A percentile compares a stretch with the other conserved stretches of the same genome.
Evolutionary conservation across 2,888 invertebrate species (phyloP).

Genomic region (Argyresthia goedartella): DNA sequence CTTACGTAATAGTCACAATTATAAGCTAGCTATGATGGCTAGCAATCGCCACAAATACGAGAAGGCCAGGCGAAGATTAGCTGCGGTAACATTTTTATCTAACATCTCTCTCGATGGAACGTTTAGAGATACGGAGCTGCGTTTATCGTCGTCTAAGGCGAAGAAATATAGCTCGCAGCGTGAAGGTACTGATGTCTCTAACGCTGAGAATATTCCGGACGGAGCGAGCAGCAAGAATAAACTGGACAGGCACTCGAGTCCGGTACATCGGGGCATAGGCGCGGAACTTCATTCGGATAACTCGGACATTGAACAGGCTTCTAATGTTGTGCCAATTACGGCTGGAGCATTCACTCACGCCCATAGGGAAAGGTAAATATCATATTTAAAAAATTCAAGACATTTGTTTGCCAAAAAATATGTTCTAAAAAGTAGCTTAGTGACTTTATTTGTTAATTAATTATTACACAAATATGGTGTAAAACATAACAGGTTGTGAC

Average conservation of each 20-base stretch:
- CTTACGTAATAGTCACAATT: too few relatives aligned
- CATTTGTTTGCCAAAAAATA: too few relatives aligned
- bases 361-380: too few relatives aligned
- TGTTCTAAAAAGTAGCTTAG: too few relatives aligned
- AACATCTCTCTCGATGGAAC: conserved; percentile 96
- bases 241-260: conserved; percentile 43
- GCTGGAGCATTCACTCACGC: too few relatives aligned
- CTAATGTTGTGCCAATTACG: too few relatives aligned
- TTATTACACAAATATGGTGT: too few relatives aligned
- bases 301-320: conserved; percentile 81
- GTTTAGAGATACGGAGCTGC: conserved; percentile 76
- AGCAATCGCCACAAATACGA: conserved; percentile 69
- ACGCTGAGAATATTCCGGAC: conserved; percentile 23
- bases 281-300: conserved; percentile 74
- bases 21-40: too few relatives aligned
- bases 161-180: conserved; percentile 29
- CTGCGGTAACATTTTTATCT: conserved; percentile 93
- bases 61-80: conserved; percentile 86
- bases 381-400: too few relatives aligned
- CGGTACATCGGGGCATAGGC: conserved; percentile 32
- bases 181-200: conserved; percentile 24
- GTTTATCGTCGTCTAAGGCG: conserved; percentile 31
- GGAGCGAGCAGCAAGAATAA: conserved; percentile 43
- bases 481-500: too few relatives aligned
- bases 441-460: too few relatives aligned